Evolutionary conservation across 2,888 invertebrate genomes (phyloP).

Genomic region (Drosophila acutilabella): DNA sequence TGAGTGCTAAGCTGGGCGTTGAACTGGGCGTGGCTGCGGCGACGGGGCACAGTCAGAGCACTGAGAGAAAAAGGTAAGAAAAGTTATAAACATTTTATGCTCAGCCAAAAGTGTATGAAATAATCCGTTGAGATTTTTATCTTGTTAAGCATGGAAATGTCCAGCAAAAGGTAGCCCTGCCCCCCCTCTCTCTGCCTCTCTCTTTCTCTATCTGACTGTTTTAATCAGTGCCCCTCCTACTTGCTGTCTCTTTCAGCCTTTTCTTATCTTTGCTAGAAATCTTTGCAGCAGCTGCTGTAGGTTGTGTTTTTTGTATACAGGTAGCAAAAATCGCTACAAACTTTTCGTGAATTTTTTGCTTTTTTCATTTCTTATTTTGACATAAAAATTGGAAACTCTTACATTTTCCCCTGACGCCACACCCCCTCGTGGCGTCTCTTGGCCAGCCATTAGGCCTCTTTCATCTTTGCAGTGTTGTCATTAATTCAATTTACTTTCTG

Average conservation of each 20-base stretch:
- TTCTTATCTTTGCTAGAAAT: conserved; percentile 56
- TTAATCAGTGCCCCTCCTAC: conserved; percentile 26
- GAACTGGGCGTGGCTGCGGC: conserved; percentile 58
- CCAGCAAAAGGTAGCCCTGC: conserved; percentile 38
- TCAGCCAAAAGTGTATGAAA: conserved; percentile 70
- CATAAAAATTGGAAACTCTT: conserved; percentile 64
- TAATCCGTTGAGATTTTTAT: conserved; percentile 80
- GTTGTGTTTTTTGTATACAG: conserved; percentile 39
- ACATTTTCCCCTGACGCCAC: conserved; percentile 4
- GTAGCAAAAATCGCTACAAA: conserved; percentile 34
- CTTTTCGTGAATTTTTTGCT: conserved; percentile 8
- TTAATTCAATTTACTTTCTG: conserved; percentile 74
- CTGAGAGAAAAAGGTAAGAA: conserved; percentile 61
- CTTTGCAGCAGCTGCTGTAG: conserved; percentile 56
- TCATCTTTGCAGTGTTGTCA: conserved; percentile 59
- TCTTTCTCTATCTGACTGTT: background rate
- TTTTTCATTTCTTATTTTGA: conserved; percentile 13
- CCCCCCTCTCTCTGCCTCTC: background rate
- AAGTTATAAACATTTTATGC: conserved; percentile 68
- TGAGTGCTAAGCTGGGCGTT: conserved; percentile 65
- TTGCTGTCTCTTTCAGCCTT: conserved; percentile 31
- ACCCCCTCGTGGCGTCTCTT: background rate
- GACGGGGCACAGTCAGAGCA: conserved; percentile 5
- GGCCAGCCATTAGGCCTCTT: conserved; percentile 51
- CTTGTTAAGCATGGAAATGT: conserved; percentile 78